Percentiles rank a stretch among this genome's conserved stretches.
Conservation (phyloP, 30 jellyfish, hydroid and myxozoan species). For the Sanderia malayensis region DNA sequence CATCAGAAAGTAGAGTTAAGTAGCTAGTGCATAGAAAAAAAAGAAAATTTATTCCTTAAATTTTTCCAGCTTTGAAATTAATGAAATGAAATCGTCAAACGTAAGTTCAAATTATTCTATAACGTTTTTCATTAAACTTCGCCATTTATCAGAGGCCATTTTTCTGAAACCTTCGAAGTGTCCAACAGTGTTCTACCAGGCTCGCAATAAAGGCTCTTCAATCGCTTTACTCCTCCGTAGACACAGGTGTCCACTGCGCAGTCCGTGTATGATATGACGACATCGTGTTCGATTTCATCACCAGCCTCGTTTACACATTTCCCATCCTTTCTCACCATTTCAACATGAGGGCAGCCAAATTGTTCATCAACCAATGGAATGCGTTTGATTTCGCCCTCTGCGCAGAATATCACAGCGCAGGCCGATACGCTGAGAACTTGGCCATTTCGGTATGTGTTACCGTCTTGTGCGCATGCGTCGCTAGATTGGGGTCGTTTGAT, state of each 20-base stretch:
- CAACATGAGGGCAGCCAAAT: constrained; percentile 38
- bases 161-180: background rate
- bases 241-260: constrained; percentile 25
- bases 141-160: constrained; percentile 2
- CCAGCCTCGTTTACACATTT: constrained; percentile 42
- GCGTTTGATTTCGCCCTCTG: constrained; percentile 5
- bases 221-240: constrained; percentile 14
- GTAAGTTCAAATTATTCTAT: too few relatives aligned
- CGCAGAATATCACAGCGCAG: constrained; percentile 37
- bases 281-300: constrained; percentile 22
- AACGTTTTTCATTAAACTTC: background rate
- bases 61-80: too few relatives aligned
- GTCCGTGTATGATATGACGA: constrained; percentile 8
- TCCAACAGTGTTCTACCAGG: constrained; percentile 16
- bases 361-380: constrained; percentile 26
- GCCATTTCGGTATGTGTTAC: constrained; percentile 10
- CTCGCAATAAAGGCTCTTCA: constrained; percentile 18
- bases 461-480: constrained; percentile 5
- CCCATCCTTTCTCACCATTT: constrained; percentile 35
- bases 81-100: too few relatives aligned
- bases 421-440: constrained; percentile 19
- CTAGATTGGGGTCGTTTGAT: background rate
- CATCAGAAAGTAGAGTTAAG: too few relatives aligned
- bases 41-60: too few relatives aligned
- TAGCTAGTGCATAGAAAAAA: too few relatives aligned